Percentiles rank a stretch among this genome's conserved stretches.
Conservation (phyloP, 2,797 vertebrate species). For the Perdix hodgsoniae region DNA sequence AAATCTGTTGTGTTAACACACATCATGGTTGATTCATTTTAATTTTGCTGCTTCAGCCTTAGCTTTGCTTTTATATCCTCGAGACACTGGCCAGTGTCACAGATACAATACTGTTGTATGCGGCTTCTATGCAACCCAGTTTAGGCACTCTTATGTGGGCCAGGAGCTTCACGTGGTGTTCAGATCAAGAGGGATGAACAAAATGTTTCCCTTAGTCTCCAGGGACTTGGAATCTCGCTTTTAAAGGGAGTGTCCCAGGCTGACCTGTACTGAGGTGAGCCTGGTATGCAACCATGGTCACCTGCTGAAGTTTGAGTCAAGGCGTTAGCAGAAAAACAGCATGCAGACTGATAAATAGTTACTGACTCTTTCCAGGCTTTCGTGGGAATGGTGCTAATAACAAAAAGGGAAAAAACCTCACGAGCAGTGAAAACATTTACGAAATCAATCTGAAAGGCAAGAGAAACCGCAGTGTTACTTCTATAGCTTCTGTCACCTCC, state of each 20-base stretch:
- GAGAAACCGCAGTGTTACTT: neutral
- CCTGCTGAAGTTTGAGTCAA: neutral
- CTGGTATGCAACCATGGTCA: neutral
- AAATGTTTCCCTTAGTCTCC: neutral
- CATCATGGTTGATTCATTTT: neutral
- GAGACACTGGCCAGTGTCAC: neutral
- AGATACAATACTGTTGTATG: neutral
- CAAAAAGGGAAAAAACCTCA: neutral
- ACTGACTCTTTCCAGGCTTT: neutral
- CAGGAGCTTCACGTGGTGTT: neutral
- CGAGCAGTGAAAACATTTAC: neutral
- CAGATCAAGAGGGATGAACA: neutral
- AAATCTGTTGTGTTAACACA: neutral
- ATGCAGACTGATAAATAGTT: neutral
- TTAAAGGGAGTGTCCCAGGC: neutral
- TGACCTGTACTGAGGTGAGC: neutral
- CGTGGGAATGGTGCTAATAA: neutral
- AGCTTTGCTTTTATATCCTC: neutral
- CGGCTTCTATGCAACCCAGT: neutral
- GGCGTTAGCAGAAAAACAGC: neutral
- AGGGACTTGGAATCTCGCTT: neutral
- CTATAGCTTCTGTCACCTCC: neutral
- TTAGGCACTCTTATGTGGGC: neutral
- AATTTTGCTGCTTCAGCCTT: neutral
- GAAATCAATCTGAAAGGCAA: neutral